Conservation (phyloP, 1,140 invertebrate species). For the Brachionus calyciflorus region DNA sequence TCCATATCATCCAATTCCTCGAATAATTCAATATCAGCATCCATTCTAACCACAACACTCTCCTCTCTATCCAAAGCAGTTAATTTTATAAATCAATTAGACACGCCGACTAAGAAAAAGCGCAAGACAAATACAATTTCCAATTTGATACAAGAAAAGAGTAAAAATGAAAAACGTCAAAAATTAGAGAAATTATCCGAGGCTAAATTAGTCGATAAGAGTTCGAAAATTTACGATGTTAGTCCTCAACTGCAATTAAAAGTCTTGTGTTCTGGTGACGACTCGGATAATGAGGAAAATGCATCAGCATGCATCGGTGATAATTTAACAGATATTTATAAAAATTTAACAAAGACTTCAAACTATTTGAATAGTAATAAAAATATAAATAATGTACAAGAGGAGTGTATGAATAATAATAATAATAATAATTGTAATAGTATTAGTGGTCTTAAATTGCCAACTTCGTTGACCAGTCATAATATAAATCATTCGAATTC, state of each 20-base stretch:
- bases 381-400: slow-evolving; percentile 13
- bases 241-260: neutral
- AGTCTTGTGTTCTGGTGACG: slow-evolving; percentile 20
- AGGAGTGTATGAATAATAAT: neutral
- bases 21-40: neutral
- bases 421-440: neutral
- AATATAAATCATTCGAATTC: neutral
- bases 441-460: neutral
- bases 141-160: slow-evolving; percentile 6
- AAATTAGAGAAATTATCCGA: neutral
- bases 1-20: slow-evolving; percentile 4
- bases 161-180: slow-evolving; percentile 14
- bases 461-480: slow-evolving; percentile 11
- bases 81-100: slow-evolving; percentile 26
- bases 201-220: neutral
- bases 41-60: slow-evolving; percentile 21
- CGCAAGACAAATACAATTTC: slow-evolving; percentile 24
- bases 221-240: slow-evolving; percentile 14
- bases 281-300: slow-evolving; percentile 18
- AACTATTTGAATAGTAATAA: slow-evolving; percentile 27
- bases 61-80: slow-evolving; percentile 24
- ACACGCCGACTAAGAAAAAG: slow-evolving; percentile 27
- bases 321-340: slow-evolving; percentile 31
- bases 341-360: slow-evolving; percentile 13
- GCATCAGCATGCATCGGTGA: neutral